Evolutionary conservation across 2,113 vertebrate species (phyloP).

Genomic region (Phodopus roborovskii): DNA sequence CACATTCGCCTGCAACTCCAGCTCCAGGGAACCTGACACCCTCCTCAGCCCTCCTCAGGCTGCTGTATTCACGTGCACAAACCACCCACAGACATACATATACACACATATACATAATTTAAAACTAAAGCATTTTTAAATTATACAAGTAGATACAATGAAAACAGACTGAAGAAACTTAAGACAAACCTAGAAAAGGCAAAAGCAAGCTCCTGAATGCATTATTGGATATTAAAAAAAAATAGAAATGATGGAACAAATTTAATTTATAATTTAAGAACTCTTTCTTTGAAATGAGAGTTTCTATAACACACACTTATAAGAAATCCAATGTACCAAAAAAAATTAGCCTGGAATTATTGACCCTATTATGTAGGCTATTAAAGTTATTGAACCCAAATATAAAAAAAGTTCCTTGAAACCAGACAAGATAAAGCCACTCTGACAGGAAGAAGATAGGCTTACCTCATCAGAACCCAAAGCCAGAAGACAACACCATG

Average conservation of each 20-base stretch:
- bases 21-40: neutral
- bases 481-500: neutral
- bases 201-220: neutral
- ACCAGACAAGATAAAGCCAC: neutral
- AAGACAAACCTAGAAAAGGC: neutral
- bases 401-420: neutral
- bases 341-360: constrained; percentile 35
- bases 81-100: neutral
- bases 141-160: neutral
- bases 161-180: neutral
- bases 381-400: constrained; percentile 48
- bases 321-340: neutral
- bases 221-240: neutral
- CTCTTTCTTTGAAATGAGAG: constrained; percentile 12
- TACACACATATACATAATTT: neutral
- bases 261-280: constrained; percentile 29
- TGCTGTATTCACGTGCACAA: neutral
- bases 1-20: neutral
- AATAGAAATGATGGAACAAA: constrained; percentile 35
- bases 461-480: neutral
- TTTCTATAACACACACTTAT: neutral
- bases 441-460: neutral
- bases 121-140: neutral
- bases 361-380: neutral
- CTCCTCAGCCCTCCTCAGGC: neutral